Base-by-base conservation (phyloP, 2,888 invertebrate genomes). In the Xanthorhoe spadicearia region DNA sequence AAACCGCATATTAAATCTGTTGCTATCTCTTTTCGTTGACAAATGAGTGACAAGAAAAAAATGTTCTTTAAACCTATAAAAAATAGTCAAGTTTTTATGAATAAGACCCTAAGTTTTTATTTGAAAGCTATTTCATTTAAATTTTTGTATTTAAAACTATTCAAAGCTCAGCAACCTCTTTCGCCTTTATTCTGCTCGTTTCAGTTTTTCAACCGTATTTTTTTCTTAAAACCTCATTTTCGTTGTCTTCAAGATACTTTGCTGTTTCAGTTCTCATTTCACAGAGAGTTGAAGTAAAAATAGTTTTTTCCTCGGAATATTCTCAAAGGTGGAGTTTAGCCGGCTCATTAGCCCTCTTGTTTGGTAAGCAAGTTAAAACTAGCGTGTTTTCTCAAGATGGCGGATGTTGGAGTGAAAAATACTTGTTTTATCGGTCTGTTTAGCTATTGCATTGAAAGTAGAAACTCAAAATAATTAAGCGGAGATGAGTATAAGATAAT, bases 261-360 rank as follows among this genome's bases (percentile, higher is more conserved):
- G 17, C 43, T 32, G 0, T 43, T 43, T 50, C 1, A 55, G 38
- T 61, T 13, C 46, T 65, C 60, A 35, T 35, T 23, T 19, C 54
- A 43, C 32, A 48, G 53, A 57, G 38, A 49, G 28, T 28, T 56
- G 51, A 28, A 52, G 52, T 53, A 54, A 46, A 72, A 70, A 64
- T 69, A 71, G 69, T 70, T 71, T 72, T 67, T 23, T 66, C 62
- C 53, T 46, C 46, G 53, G 50, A 59, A 66, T 62, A 61, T 68
- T 58, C 64, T 50, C 32, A 23, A 64, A 65, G 61, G 63, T 65
- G 18, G 61, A 66, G 65, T 65, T 58, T 58, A 54, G 61, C 66
- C 28, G 65, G 65, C 69, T 71, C 73, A 71, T 73, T 71, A 51
- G 68, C 61, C 55, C 68, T 69, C 69, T 69, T 71, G 72, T 73